A percentile compares a stretch with the other conserved stretches of the same genome.
Conservation (phyloP, 1,140 invertebrate species). For the Myzus persicae region DNA sequence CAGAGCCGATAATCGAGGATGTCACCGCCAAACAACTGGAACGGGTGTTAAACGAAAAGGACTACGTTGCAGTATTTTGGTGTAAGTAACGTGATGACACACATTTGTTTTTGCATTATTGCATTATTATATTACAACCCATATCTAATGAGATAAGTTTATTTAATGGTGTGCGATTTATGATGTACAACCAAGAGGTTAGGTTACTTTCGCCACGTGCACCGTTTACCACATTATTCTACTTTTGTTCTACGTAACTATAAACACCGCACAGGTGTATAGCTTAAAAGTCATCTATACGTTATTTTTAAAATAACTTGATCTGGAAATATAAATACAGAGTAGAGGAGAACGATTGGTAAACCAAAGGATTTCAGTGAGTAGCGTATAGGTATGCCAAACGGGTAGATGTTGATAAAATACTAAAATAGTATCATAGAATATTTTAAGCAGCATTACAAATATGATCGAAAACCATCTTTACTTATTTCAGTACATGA, state of each 20-base stretch:
- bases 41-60: conserved; percentile 84
- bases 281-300: not conserved
- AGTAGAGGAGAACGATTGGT: not conserved
- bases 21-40: conserved; percentile 90
- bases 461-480: not conserved
- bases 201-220: not conserved
- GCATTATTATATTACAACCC: not conserved
- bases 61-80: conserved; percentile 94
- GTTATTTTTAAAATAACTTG: not conserved
- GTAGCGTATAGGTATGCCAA: too few species aligned
- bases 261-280: not conserved
- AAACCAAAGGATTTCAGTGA: not conserved
- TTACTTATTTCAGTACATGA: not conserved
- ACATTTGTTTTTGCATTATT: not conserved
- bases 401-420: not conserved
- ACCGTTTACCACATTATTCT: not conserved
- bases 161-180: not conserved
- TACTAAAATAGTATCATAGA: not conserved
- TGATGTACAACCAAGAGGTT: not conserved
- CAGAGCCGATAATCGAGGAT: conserved; percentile 87
- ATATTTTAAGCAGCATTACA: not conserved
- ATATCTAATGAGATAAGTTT: not conserved
- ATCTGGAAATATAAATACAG: not conserved
- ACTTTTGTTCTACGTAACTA: not conserved
- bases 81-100: conserved; percentile 77